Evolutionary conservation across 2,797 vertebrate genomes (phyloP).

Genomic region (Centropyge bicolor): DNA sequence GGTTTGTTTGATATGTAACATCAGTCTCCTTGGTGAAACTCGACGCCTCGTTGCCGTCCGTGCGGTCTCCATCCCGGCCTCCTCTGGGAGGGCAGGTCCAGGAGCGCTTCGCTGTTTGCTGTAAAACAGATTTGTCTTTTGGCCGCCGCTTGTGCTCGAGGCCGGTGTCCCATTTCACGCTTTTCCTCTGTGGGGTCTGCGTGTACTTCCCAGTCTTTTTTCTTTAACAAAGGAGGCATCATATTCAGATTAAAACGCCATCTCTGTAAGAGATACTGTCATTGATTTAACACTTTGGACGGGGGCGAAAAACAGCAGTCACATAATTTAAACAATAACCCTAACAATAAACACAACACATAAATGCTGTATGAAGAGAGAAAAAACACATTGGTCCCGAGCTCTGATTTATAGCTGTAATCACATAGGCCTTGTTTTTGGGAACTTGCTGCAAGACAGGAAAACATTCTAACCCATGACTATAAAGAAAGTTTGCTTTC

Average conservation of each 20-base stretch:
- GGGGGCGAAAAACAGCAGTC: constrained; percentile 52
- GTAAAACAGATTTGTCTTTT: constrained; percentile 72
- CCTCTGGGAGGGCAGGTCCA: constrained; percentile 67
- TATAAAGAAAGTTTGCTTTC: constrained; percentile 58
- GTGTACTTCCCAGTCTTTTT: constrained; percentile 58
- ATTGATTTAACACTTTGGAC: constrained; percentile 69
- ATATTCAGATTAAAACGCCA: constrained; percentile 79
- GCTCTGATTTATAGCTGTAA: constrained; percentile 50
- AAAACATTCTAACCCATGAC: constrained; percentile 82
- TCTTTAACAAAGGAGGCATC: constrained; percentile 66
- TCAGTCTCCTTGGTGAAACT: constrained; percentile 85
- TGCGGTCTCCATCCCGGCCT: constrained; percentile 62
- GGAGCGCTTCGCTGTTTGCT: constrained; percentile 62
- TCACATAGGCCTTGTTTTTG: constrained; percentile 61
- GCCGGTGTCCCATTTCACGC: constrained; percentile 76
- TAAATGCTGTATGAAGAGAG: not conserved
- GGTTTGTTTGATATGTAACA: constrained; percentile 87
- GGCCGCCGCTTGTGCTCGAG: constrained; percentile 50
- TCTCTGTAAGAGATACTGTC: constrained; percentile 71
- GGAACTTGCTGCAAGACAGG: constrained; percentile 61
- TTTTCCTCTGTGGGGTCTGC: constrained; percentile 51
- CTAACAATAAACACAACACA: not conserved
- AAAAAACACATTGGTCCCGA: constrained; percentile 6
- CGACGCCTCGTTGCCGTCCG: constrained; percentile 74
- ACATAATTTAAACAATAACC: constrained; percentile 12